Conservation (phyloP, 2,113 vertebrate genomes). For the Oryzias melastigma region DNA sequence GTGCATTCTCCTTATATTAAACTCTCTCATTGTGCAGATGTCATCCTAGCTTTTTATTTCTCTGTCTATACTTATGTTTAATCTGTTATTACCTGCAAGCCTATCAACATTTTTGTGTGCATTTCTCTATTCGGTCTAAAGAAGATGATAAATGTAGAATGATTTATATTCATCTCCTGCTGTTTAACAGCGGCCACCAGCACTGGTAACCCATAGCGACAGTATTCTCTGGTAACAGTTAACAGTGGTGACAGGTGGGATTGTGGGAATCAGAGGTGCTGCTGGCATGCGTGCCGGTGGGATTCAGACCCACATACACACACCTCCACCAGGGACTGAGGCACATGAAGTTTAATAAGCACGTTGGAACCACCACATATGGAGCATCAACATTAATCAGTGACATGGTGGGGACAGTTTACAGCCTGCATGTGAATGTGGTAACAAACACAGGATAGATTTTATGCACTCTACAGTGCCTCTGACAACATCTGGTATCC, state of each 20-base stretch:
- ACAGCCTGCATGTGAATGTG: not conserved
- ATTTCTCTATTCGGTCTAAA: conserved; percentile 45
- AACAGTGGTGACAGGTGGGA: conserved; percentile 56
- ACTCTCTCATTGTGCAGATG: no score
- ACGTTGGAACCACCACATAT: conserved; percentile 36
- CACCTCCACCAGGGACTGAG: conserved; percentile 25
- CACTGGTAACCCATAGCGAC: conserved; percentile 69
- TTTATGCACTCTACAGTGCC: not conserved
- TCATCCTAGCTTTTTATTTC: no score
- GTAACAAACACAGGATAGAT: not conserved
- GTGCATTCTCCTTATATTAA: conserved; percentile 6
- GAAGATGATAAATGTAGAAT: conserved; percentile 61
- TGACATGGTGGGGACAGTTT: not conserved
- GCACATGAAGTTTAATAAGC: conserved; percentile 30
- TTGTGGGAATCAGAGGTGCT: conserved; percentile 51
- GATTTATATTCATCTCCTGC: conserved; percentile 63
- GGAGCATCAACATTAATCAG: conserved; percentile 38
- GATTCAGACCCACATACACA: conserved; percentile 25
- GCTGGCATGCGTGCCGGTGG: conserved; percentile 18
- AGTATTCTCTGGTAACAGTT: conserved; percentile 68
- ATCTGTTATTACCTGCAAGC: conserved; percentile 56
- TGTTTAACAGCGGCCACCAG: conserved; percentile 38
- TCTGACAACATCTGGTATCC: no score
- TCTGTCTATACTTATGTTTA: conserved; percentile 9
- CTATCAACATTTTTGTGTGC: conserved; percentile 28